Evolutionary conservation across 2,888 invertebrate genomes (phyloP).

Genomic region (Nomada flava): DNA sequence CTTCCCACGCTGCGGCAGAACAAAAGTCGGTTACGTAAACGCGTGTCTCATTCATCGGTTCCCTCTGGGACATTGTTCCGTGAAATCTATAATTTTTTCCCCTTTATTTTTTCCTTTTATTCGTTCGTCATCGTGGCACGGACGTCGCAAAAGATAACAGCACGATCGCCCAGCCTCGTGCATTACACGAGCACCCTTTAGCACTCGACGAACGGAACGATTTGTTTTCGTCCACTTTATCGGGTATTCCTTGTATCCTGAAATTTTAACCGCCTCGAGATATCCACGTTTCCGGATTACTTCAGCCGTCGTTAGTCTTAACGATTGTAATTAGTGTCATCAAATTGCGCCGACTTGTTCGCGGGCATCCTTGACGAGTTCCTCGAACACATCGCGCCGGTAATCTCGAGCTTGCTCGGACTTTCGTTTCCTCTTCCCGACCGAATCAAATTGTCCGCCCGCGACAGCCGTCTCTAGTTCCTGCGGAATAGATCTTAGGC

Average conservation of each 20-base stretch:
- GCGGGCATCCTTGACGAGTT: conserved; percentile 36
- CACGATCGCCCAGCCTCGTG: neutral
- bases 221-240: no score
- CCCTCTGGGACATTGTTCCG: conserved; percentile 46
- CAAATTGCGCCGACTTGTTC: conserved; percentile 25
- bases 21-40: conserved; percentile 58
- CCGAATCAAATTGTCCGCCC: conserved; percentile 18
- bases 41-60: conserved; percentile 42
- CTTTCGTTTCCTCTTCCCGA: conserved; percentile 15
- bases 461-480: neutral
- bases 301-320: conserved; percentile 18
- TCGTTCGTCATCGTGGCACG: conserved; percentile 52
- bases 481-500: neutral
- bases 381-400: conserved; percentile 21
- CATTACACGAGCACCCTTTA: neutral
- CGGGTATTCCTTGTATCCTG: no score
- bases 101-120: conserved; percentile 22
- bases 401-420: neutral
- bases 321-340: conserved; percentile 41
- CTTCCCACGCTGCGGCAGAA: conserved; percentile 51
- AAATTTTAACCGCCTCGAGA: no score
- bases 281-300: neutral
- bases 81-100: conserved; percentile 64
- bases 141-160: conserved; percentile 23
- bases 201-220: neutral